Evolutionary conservation across 2,797 vertebrate species (phyloP).

Genomic region (Semotilus atromaculatus): DNA sequence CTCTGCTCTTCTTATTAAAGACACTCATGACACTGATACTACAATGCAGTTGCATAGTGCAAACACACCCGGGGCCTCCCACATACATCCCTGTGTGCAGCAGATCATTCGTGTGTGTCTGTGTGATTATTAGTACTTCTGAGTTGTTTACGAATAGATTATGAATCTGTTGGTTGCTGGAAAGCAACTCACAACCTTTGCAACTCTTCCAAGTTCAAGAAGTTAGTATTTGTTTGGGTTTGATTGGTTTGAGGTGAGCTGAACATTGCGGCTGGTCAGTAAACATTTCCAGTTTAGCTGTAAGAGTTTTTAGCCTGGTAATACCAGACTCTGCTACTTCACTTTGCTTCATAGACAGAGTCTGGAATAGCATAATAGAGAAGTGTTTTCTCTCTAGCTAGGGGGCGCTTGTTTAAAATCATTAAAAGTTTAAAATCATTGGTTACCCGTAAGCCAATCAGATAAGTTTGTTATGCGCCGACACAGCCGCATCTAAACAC

Average conservation of each 20-base stretch:
- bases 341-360: too few species aligned
- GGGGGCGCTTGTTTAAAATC: too few species aligned
- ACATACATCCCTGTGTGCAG: not conserved
- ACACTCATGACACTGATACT: conserved; percentile 41
- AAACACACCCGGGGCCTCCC: conserved; percentile 20
- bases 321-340: too few species aligned
- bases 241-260: not conserved
- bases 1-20: conserved; percentile 60
- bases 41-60: conserved; percentile 45
- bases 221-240: not conserved
- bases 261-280: not conserved
- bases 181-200: conserved; percentile 8
- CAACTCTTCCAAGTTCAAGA: not conserved
- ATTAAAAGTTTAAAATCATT: too few species aligned
- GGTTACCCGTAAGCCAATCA: too few species aligned
- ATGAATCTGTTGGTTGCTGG: not conserved
- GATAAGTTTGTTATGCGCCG: too few species aligned
- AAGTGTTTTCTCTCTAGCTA: too few species aligned
- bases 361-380: too few species aligned
- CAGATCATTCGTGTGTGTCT: not conserved
- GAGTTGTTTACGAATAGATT: conserved; percentile 2
- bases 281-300: not conserved
- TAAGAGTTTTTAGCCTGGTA: too few species aligned
- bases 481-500: too few species aligned
- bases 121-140: not conserved